Base-by-base conservation (phyloP, 2,888 invertebrate species). In the Fragum fragum region DNA sequence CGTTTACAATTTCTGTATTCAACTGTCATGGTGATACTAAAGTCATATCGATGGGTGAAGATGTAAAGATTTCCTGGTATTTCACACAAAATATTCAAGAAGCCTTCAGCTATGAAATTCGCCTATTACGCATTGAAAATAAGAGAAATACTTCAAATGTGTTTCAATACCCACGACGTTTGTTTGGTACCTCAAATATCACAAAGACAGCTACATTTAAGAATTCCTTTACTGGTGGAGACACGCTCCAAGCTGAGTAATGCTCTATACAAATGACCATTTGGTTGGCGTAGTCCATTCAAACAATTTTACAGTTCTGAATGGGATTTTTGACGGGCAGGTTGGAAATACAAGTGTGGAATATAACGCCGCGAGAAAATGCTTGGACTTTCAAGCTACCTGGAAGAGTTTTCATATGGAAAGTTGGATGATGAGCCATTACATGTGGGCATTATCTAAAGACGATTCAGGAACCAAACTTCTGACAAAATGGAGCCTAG, bases 391-490 rank as follows among this genome's bases (percentile, higher is more conserved):
- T 23, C 9, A 21, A 14, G 39, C 59, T 9, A 32, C 23, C 16
- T 57, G 72, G 72, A 57, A 21, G 59, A 26, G 26, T 6, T 57
- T 21, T 36, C 23, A 23, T 1, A 36, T 21, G 36, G 59, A 39
- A 1, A 18, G 21, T 21, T n/a, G n/a, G n/a, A 14, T 6, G 11
- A 59, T 73, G n/a, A 18, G 16, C 26, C 59, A 59, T 39, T 32
- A 39, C 39, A n/a, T 32, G 23, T 73, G 72, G 72, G 32, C 72
- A n/a, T 6, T 73, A 9, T n/a, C 36, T 26, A 42, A 18, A 26
- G 72, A 73, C 21, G 32, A 73, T 14, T 18, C n/a, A 26, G 57
- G 36, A 14, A 32, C 42, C 6, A 23, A 26, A n/a, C 26, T 59
- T 26, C 57, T 59, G 1, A 36, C 72, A 14, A 21, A 26, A n/a